These are phyloP conservation scores for Turritopsis dohrnii DNA, from an alignment of 30 jellyfish, hydroid and myxozoan species.

Conservation along the genomic window DNA sequence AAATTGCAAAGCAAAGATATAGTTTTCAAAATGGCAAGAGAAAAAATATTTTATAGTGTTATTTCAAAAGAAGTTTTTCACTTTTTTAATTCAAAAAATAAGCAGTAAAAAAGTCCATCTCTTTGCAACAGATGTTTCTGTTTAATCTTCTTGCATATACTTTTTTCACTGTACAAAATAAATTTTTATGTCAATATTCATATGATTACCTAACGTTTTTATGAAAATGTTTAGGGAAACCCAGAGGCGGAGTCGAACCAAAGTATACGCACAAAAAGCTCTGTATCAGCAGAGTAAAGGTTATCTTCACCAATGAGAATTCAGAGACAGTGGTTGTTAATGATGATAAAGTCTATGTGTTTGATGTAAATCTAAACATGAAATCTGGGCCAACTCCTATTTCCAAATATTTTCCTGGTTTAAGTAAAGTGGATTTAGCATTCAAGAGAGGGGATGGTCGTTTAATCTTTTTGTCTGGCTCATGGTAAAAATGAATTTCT, in stretches of 20 bases:
- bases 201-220: background rate
- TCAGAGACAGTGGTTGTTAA: constrained; percentile 41
- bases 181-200: background rate
- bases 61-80: too few relatives aligned
- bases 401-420: constrained; percentile 47
- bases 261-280: background rate
- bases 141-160: too few relatives aligned
- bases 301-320: constrained; percentile 35
- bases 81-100: too few relatives aligned
- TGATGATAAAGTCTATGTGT: constrained; percentile 30
- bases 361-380: constrained; percentile 16
- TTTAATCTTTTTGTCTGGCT: constrained; percentile 48
- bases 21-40: too few relatives aligned
- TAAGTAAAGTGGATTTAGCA: constrained; percentile 66
- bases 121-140: too few relatives aligned
- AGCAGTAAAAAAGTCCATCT: too few relatives aligned
- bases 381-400: constrained; percentile 53
- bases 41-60: too few relatives aligned
- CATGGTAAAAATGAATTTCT: constrained; percentile 15
- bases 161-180: background rate
- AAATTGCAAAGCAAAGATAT: too few relatives aligned
- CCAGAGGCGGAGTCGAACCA: background rate
- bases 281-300: constrained; percentile 40
- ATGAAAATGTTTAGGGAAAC: background rate
- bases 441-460: constrained; percentile 63